Conservation (phyloP, 2,888 invertebrate genomes). For the Lycocerus yunnanus region DNA sequence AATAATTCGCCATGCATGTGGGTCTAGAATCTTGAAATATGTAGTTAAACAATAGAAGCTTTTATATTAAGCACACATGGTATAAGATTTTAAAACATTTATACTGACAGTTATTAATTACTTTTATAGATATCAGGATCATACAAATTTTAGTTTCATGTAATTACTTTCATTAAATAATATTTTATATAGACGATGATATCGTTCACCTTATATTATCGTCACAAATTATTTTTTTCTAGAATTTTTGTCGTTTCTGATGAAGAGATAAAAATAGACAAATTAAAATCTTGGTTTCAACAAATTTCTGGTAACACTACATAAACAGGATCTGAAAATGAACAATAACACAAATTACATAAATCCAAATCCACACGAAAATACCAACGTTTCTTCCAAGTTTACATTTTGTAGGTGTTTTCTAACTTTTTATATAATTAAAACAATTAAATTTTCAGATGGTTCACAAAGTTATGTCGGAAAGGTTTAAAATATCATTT, state of each 20-base stretch:
- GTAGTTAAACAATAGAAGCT: neutral
- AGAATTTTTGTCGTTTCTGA: neutral
- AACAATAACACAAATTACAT: neutral
- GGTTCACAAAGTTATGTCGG: neutral
- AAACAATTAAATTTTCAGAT: neutral
- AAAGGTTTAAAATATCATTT: constrained; percentile 63
- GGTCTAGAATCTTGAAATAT: neutral
- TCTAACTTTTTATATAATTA: neutral
- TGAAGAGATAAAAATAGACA: neutral
- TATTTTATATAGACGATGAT: neutral
- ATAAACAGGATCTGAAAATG: neutral
- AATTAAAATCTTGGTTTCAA: neutral
- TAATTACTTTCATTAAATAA: no score
- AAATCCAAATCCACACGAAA: neutral
- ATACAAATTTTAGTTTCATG: no score
- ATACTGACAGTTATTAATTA: no score
- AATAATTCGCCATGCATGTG: no score
- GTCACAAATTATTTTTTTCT: neutral
- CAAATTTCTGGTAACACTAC: neutral
- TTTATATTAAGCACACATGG: no score
- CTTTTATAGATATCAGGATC: no score
- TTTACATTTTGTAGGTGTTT: neutral
- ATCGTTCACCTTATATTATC: no score
- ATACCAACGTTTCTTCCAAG: neutral
- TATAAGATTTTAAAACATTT: no score